Percentiles rank a stretch among this genome's conserved stretches.
phyloP scores from a whole-genome alignment of 1,140 invertebrate species.

The Portunus trituberculatus region DNA sequence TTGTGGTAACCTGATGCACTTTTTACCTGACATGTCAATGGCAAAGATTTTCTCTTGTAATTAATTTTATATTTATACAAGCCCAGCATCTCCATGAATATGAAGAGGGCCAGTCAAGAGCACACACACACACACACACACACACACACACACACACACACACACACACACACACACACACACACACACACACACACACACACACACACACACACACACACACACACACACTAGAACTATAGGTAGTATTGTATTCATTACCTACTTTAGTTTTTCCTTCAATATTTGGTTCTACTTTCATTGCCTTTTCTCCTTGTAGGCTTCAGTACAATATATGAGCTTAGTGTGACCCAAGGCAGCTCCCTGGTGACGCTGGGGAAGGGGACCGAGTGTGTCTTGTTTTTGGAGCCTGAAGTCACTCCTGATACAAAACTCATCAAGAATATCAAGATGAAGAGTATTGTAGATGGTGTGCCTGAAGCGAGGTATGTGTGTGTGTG shows the following conservation, averaged over 20 bases:
- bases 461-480: constrained; percentile 70
- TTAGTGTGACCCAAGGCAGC: constrained; percentile 24
- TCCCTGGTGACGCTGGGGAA: constrained; percentile 36
- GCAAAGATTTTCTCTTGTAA: too few relatives aligned
- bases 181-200: too few relatives aligned
- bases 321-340: constrained; percentile 54
- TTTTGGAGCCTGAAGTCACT: constrained; percentile 62
- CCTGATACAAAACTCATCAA: background rate
- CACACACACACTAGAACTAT: too few relatives aligned
- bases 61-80: too few relatives aligned
- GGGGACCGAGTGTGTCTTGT: constrained; percentile 59
- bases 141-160: too few relatives aligned
- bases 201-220: too few relatives aligned
- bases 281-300: too few relatives aligned
- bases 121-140: too few relatives aligned
- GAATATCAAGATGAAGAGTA: constrained; percentile 64
- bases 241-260: background rate
- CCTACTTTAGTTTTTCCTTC: background rate
- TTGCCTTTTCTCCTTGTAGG: background rate
- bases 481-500: constrained; percentile 45
- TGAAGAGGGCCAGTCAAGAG: too few relatives aligned
- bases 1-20: background rate
- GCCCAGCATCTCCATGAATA: too few relatives aligned
- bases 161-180: too few relatives aligned
- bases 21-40: background rate